phyloP scores from a whole-genome alignment of 2,797 vertebrate species.

The Anguilla obscura region DNA sequence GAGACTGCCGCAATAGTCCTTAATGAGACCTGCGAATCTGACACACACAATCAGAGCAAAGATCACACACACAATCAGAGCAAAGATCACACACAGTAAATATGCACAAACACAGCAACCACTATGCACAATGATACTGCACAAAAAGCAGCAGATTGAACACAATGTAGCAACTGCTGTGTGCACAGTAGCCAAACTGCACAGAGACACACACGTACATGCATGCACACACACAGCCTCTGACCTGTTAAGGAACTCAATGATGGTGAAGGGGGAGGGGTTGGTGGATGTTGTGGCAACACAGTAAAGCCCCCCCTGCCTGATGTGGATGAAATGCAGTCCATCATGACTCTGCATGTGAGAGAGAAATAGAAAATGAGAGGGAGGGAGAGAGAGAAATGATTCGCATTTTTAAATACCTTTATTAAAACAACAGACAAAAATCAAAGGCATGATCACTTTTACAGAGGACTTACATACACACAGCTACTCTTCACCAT shows the following conservation, averaged over 20 bases:
- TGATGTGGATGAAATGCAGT: conserved; percentile 79
- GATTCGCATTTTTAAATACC: no score
- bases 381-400: neutral
- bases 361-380: neutral
- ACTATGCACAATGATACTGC: no score
- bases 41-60: neutral
- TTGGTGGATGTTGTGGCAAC: conserved; percentile 72
- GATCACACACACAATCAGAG: neutral
- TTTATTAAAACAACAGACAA: no score
- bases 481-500: no score
- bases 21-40: conserved; percentile 79
- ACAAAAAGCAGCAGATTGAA: no score
- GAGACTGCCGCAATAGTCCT: conserved; percentile 84
- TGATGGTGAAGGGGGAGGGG: conserved; percentile 79
- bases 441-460: no score
- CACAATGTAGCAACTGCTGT: no score
- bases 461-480: no score
- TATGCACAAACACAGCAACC: no score
- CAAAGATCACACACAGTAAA: no score
- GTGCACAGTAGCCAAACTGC: no score
- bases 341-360: conserved; percentile 71
- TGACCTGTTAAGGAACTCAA: conserved; percentile 86
- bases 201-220: neutral
- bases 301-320: conserved; percentile 84
- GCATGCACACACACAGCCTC: neutral